phyloP scores from a whole-genome alignment of 2,797 vertebrate genomes.

The Scyliorhinus canicula region DNA sequence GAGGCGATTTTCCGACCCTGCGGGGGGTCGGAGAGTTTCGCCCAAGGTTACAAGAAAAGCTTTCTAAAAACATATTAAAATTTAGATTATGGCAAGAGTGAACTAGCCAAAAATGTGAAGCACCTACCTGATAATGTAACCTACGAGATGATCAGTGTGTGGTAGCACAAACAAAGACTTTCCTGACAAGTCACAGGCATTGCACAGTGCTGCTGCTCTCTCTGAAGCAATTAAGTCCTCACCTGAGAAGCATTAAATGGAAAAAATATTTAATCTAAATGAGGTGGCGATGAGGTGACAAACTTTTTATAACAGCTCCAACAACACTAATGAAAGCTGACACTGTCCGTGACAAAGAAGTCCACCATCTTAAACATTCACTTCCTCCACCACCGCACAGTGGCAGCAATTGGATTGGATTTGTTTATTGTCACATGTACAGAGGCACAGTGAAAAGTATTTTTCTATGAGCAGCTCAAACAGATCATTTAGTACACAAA shows the following conservation, averaged over 20 bases:
- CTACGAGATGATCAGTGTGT: conserved; percentile 94
- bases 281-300: neutral
- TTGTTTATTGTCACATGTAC: too few species aligned
- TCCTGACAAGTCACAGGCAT: conserved; percentile 87
- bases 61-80: neutral
- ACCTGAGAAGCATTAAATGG: conserved; percentile 56
- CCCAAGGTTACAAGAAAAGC: neutral
- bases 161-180: conserved; percentile 94
- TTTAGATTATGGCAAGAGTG: neutral
- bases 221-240: conserved; percentile 93
- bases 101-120: neutral
- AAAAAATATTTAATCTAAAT: neutral
- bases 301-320: neutral
- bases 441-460: too few species aligned
- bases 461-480: too few species aligned
- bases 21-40: too few species aligned
- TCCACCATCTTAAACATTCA: too few species aligned
- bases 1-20: too few species aligned
- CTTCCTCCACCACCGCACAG: too few species aligned
- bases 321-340: too few species aligned
- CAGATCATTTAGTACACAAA: too few species aligned
- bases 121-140: conserved; percentile 88
- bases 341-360: too few species aligned
- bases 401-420: too few species aligned
- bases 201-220: conserved; percentile 82